phyloP scores from a whole-genome alignment of 1,140 invertebrate species.

The Cydia fagiglandana region DNA sequence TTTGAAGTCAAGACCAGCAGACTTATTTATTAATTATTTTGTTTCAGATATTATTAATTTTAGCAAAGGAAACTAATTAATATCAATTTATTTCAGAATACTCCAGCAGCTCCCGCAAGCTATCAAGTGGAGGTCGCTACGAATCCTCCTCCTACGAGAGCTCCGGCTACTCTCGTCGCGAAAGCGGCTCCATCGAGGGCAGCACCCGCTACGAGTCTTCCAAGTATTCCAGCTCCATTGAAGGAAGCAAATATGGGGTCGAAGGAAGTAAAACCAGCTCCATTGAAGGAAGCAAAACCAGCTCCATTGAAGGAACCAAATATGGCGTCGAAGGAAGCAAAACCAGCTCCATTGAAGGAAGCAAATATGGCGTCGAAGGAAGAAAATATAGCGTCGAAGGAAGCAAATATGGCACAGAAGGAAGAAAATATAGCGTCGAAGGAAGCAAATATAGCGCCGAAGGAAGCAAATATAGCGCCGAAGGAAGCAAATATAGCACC shows the following conservation, averaged over 20 bases:
- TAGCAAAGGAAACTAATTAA: no score
- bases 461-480: constrained; percentile 37
- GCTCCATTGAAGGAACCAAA: constrained; percentile 58
- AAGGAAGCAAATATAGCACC: constrained; percentile 54
- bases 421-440: constrained; percentile 41
- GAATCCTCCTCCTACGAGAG: constrained; percentile 71
- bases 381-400: constrained; percentile 43
- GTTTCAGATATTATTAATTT: no score
- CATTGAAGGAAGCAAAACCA: constrained; percentile 33
- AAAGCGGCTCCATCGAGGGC: no score
- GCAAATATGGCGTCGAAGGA: constrained; percentile 49
- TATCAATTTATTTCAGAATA: constrained; percentile 72
- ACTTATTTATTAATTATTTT: no score
- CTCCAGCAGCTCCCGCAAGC: constrained; percentile 78
- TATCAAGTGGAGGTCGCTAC: constrained; percentile 76
- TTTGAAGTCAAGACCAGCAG: no score
- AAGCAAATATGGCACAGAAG: constrained; percentile 51
- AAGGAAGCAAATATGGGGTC: no score
- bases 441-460: constrained; percentile 54
- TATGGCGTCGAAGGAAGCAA: constrained; percentile 49
- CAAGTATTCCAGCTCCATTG: no score
- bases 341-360: constrained; percentile 54
- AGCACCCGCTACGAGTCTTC: no score
- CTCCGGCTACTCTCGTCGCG: constrained; percentile 62
- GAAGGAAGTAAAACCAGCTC: no score